Evolutionary conservation across 2,888 invertebrate species (phyloP), one percentile per base, ranked within the genome.

Genomic region (Philereme transversata): DNA sequence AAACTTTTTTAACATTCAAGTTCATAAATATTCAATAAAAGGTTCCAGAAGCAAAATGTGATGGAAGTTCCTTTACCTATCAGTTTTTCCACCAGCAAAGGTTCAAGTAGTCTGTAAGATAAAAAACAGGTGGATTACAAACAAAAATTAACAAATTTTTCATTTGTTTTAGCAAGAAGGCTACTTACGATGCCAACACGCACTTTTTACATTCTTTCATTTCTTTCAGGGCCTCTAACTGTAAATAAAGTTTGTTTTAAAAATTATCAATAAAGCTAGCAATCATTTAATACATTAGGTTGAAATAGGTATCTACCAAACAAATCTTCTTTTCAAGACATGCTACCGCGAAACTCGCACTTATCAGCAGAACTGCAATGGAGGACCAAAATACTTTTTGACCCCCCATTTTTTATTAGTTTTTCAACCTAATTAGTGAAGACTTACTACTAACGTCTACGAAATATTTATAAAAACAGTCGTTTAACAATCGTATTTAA

Each of bases 191-290:
- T 51, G 85, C 78, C 10, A 90, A 65, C 3, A 86, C 84, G 4
- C 77, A 69, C 72, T 91, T 92, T 65, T 86, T 84, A 69, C 89
- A 91, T 75, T 89, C 88, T 68, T 90, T 91, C 76, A 90, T 77
- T 51, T 89, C 90, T 57, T 89, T 87, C 0, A 92, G 64, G 0
- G 87, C 86, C 63, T 91, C 90, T 64, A 90, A 64, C 91, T 90
- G 82, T 52, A 81, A 60, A 61, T 69, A 64, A 22, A 61, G 60
- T 35, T 11, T 47, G 2, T 51, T 48, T 46, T 46, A 51, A 33
- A 52, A 10, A 40, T 40, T 40, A 40, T 40, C 4, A 38, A 38
- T 40, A 40, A 6, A 3, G 8, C 6, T 40, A 5, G 7, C 8
- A 38, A 38, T 5, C 36, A 38, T 38, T 38, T 38, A 38, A 36